Evolutionary conservation across 2,797 vertebrate genomes (phyloP).

Genomic region (Acanthurus tractus): DNA sequence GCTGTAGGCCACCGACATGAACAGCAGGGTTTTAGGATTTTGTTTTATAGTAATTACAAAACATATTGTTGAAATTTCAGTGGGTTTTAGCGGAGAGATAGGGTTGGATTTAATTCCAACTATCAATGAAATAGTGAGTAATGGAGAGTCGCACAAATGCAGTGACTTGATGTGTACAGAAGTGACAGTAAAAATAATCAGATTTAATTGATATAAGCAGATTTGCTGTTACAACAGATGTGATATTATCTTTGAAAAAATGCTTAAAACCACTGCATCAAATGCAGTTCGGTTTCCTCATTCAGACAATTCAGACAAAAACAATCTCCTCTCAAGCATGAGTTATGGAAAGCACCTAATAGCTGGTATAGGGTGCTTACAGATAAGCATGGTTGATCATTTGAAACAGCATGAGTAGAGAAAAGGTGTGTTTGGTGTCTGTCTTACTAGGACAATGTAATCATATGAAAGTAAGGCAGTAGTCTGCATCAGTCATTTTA

Average conservation of each 20-base stretch:
- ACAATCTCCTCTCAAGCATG: too few species aligned
- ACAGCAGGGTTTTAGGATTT: constrained; percentile 4
- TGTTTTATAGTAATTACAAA: neutral
- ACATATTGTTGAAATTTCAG: neutral
- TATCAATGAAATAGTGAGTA: neutral
- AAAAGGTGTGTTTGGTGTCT: neutral
- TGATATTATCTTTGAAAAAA: neutral
- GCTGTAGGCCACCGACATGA: neutral
- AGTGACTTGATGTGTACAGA: neutral
- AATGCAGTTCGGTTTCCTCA: neutral
- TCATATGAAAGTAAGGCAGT: neutral
- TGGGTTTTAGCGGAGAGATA: neutral
- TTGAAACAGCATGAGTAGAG: neutral
- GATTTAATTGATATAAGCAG: neutral
- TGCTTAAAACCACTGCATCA: neutral
- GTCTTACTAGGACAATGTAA: neutral
- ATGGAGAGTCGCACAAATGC: neutral
- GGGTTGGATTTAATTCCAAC: neutral
- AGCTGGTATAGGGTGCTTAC: too few species aligned
- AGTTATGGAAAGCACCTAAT: too few species aligned
- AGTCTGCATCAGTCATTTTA: neutral
- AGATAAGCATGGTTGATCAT: neutral
- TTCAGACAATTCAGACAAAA: too few species aligned
- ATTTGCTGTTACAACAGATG: neutral
- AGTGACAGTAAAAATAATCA: neutral